These are phyloP conservation scores for Harlomillsia oculata DNA, from an alignment of 1,140 invertebrate species.

Conservation along the genomic window DNA sequence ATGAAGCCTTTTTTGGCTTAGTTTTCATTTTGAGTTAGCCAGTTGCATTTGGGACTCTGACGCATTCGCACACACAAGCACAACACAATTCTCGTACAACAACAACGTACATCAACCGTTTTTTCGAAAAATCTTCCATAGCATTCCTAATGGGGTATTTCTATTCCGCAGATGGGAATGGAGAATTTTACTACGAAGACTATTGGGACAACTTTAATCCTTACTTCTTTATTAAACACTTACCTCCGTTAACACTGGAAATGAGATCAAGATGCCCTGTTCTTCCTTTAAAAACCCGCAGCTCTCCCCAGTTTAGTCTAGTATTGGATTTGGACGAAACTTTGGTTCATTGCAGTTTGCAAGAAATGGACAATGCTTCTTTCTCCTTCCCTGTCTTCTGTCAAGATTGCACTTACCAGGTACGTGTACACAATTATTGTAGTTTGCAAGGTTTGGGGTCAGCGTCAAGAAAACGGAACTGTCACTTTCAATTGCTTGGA, in stretches of 20 bases:
- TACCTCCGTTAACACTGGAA: constrained; percentile 79
- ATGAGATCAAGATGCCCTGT: constrained; percentile 78
- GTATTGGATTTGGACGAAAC: constrained; percentile 90
- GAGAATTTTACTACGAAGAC: constrained; percentile 48
- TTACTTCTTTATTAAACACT: constrained; percentile 81
- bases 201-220: constrained; percentile 78
- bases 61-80: no score
- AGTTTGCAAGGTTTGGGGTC: no score
- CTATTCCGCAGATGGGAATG: constrained; percentile 43
- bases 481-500: no score
- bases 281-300: constrained; percentile 81
- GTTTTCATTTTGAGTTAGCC: background rate
- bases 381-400: constrained; percentile 91
- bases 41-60: background rate
- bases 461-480: no score
- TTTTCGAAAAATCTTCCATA: background rate
- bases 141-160: constrained; percentile 8
- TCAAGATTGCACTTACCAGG: constrained; percentile 75
- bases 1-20: background rate
- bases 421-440: constrained; percentile 1
- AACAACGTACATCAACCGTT: background rate
- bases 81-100: no score
- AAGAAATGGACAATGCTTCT: constrained; percentile 80
- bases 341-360: constrained; percentile 86
- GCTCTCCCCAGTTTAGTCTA: constrained; percentile 85